These are phyloP conservation scores for Hiodon tergisus DNA, from an alignment of 2,113 vertebrate species.

Conservation along the genomic window DNA sequence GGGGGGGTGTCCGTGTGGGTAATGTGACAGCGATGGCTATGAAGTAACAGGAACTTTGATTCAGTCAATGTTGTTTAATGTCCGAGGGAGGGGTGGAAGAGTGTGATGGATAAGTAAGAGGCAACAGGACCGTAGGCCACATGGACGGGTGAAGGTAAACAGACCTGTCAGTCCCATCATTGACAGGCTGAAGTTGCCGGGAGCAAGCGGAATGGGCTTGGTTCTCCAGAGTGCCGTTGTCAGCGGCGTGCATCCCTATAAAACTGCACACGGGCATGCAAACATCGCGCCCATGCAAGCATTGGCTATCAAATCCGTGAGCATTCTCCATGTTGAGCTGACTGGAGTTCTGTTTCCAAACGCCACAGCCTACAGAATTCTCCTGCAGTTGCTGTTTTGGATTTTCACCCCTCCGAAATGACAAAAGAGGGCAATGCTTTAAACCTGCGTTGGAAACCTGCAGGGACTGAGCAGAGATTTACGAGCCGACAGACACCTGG, in stretches of 20 bases:
- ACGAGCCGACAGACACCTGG: slow-evolving; percentile 15
- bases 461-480: slow-evolving; percentile 4
- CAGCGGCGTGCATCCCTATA: not conserved
- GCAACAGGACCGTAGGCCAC: not conserved
- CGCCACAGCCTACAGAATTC: not conserved
- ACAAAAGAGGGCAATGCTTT: not conserved
- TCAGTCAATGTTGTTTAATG: too few species aligned
- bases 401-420: not conserved
- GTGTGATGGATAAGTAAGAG: not conserved
- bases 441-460: not conserved
- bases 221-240: not conserved
- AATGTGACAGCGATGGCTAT: not conserved
- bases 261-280: not conserved
- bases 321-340: not conserved
- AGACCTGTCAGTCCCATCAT: not conserved
- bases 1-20: not conserved
- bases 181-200: not conserved
- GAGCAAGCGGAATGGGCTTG: not conserved
- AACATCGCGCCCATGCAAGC: too few species aligned
- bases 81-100: too few species aligned
- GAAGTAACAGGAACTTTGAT: too few species aligned
- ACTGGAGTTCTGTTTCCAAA: not conserved
- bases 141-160: not conserved
- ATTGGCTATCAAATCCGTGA: too few species aligned
- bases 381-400: not conserved